Conservation (phyloP, 2,113 vertebrate genomes). For the Dromas ardeola region DNA sequence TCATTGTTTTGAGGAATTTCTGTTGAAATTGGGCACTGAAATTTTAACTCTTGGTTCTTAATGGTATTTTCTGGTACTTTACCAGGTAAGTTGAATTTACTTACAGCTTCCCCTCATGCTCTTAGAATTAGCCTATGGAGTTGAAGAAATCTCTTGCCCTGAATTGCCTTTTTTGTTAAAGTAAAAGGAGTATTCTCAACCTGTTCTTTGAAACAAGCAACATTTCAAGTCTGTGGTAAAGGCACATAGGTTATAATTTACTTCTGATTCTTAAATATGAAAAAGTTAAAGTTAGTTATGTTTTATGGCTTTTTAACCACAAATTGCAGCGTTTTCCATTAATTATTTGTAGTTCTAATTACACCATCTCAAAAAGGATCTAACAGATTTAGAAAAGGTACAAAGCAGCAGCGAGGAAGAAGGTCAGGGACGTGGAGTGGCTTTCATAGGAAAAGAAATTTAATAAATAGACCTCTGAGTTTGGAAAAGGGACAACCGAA, state of each 20-base stretch:
- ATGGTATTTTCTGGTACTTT: not conserved
- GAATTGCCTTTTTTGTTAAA: not conserved
- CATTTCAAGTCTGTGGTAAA: not conserved
- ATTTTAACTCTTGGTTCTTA: not conserved
- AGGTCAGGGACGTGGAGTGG: not conserved
- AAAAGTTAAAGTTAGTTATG: not conserved
- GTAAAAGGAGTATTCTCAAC: not conserved
- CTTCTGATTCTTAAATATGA: not conserved
- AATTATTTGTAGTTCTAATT: not conserved
- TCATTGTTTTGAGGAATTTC: not conserved
- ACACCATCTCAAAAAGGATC: not conserved
- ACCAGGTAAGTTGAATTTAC: not conserved
- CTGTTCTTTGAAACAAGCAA: not conserved
- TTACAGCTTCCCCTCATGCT: not conserved
- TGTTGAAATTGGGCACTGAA: not conserved
- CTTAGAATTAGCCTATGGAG: not conserved
- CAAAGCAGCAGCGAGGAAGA: not conserved
- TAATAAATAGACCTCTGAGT: not conserved
- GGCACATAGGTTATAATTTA: not conserved
- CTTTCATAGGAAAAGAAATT: not conserved
- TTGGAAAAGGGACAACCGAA: not conserved
- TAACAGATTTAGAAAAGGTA: not conserved
- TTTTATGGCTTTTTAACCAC: not conserved
- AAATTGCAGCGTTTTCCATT: not conserved
- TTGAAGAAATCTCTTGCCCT: not conserved